Evolutionary conservation across 2,888 invertebrate species (phyloP).

Genomic region (Tipula confusa): DNA sequence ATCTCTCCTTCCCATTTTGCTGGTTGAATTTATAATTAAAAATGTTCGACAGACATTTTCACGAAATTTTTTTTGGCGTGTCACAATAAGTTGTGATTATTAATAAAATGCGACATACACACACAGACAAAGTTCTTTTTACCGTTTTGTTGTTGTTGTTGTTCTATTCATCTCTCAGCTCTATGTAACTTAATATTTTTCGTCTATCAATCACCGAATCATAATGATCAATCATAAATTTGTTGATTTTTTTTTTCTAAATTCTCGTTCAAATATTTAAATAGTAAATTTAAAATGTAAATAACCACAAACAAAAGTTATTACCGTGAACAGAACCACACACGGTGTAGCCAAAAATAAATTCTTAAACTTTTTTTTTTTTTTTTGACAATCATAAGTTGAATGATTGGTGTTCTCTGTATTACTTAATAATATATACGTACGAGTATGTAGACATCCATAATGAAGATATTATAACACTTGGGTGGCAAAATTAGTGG

Average conservation of each 20-base stretch:
- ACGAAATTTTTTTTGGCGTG: background rate
- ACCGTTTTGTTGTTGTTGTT: too few relatives aligned
- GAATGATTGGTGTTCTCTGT: too few relatives aligned
- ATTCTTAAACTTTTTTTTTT: too few relatives aligned
- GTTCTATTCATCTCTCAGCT: background rate
- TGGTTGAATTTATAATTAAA: background rate
- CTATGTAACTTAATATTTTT: background rate
- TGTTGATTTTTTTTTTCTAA: background rate
- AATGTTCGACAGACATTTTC: background rate
- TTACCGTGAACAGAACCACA: background rate
- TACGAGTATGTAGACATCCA: too few relatives aligned
- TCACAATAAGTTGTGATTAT: background rate
- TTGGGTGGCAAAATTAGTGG: background rate
- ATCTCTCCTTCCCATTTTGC: background rate
- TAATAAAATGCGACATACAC: background rate
- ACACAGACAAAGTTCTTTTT: too few relatives aligned
- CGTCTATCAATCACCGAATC: background rate
- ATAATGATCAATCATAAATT: background rate
- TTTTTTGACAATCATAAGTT: background rate
- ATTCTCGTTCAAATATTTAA: background rate
- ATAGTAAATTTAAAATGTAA: background rate
- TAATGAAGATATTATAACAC: background rate
- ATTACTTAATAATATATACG: too few relatives aligned
- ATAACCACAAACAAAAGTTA: background rate
- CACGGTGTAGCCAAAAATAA: background rate